These are phyloP conservation scores for Panthera leo DNA, from an alignment of 2,113 vertebrate genomes.

Conservation along the genomic window DNA sequence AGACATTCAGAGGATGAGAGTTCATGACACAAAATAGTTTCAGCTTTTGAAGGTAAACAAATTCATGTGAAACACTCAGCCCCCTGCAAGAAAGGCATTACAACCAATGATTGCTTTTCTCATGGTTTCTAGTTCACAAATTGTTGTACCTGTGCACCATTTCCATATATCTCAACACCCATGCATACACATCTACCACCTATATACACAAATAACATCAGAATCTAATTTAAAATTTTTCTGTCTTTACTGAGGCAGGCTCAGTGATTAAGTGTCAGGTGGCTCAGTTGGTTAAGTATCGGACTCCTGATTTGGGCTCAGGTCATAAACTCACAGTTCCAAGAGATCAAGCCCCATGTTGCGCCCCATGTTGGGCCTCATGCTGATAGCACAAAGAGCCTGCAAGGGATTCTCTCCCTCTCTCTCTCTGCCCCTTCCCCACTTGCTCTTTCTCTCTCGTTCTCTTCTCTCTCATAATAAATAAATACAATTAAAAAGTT, in stretches of 20 bases:
- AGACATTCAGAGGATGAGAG: not conserved
- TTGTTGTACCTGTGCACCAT: not conserved
- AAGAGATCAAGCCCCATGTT: no score
- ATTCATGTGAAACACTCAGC: not conserved
- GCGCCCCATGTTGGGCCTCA: no score
- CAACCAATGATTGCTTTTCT: not conserved
- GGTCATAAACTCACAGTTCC: no score
- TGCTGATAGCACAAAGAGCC: no score
- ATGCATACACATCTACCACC: not conserved
- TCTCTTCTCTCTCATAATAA: no score
- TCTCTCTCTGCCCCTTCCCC: no score
- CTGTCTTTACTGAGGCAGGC: not conserved
- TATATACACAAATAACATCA: not conserved
- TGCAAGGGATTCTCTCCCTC: no score
- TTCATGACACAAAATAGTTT: conserved; percentile 18
- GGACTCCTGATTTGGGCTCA: no score
- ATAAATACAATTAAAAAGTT: no score
- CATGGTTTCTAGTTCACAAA: not conserved
- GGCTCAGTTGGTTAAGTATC: no score
- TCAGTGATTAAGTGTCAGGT: no score
- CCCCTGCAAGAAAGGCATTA: not conserved
- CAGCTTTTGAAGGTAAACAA: not conserved
- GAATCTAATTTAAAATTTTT: conserved; percentile 2
- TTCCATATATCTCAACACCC: not conserved
- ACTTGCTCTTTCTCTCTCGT: no score